phyloP scores from a whole-genome alignment of 1,140 invertebrate species.

The Phenacoccus solenopsis region DNA sequence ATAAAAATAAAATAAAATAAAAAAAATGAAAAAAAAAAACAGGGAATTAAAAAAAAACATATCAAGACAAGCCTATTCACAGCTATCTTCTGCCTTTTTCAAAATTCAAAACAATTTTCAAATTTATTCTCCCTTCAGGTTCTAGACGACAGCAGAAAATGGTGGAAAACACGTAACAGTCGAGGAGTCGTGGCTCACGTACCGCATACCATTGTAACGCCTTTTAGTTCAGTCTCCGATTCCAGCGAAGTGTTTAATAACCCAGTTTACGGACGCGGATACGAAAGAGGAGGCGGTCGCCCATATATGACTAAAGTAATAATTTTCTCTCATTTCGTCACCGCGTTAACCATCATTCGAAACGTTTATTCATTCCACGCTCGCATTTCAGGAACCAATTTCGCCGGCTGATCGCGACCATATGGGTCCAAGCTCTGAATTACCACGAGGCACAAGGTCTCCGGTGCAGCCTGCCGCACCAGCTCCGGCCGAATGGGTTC shows the following conservation, averaged over 20 bases:
- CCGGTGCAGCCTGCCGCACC: constrained; percentile 35
- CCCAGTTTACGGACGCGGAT: constrained; percentile 47
- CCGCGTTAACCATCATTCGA: not conserved
- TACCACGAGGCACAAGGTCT: not conserved
- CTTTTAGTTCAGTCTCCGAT: constrained; percentile 36
- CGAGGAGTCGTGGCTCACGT: constrained; percentile 83
- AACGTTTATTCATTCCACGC: not conserved
- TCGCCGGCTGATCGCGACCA: not conserved
- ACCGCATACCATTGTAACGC: constrained; percentile 91
- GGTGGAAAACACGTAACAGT: constrained; percentile 94
- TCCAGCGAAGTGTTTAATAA: constrained; percentile 55
- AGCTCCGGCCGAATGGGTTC: constrained; percentile 63
- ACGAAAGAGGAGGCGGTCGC: constrained; percentile 26
- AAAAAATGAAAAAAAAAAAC: too few species aligned
- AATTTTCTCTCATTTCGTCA: too few species aligned
- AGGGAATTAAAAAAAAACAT: too few species aligned
- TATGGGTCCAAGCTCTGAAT: not conserved
- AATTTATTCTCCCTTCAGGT: constrained; percentile 44
- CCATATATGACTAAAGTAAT: not conserved
- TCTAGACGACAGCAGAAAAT: constrained; percentile 87
- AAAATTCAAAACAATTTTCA: not conserved
- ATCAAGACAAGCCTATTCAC: too few species aligned
- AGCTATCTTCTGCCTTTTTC: too few species aligned
- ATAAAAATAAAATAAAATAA: too few species aligned
- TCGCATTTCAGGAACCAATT: not conserved